Evolutionary conservation across 2,888 invertebrate species (phyloP), one percentile per base, ranked within the genome.

Genomic region (Dendrolimus houi): DNA sequence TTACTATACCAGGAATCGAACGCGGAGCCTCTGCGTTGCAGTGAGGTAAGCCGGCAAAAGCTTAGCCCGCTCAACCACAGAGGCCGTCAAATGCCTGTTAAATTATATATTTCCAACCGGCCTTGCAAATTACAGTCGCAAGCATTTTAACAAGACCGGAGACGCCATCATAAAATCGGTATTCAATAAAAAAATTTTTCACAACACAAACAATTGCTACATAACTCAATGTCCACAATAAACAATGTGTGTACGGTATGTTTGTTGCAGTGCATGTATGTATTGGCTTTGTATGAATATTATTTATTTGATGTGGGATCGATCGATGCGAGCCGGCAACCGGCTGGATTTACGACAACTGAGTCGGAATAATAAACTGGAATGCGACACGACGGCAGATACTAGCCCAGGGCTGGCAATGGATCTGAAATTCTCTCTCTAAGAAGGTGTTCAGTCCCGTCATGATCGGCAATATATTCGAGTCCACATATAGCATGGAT

Each of bases 331-430:
- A 47, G 47, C 47, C 47, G 47, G 47, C 47, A 47, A 47, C 47
- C 47, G 47, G 47, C 9, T 47, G 47, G 47, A 47, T 47, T 47
- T 47, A 47, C 47, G 47, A 47, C 47, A 47, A 12, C 47, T 47
- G 47, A 47, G 47, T 47, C 47, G 47, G 47, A 47, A 57, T 54
- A 57, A 57, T 41, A 57, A 57, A 57, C 52, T 52, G 55, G 57
- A 52, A 57, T 53, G 53, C 55, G 55, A 54, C 54, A 57, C 54
- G 52, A 54, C 54, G 47, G 47, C 47, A 47, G 47, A 47, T 47
- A 47, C 47, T 9, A 2, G 9, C 47, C 47, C 47, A 47, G 47
- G 47, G 47, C 47, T 47, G 47, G 9, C 47, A 12, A 47, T 47
- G 12, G 29, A 29, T 29, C 29, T 29, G 29, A 1, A 29, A 29